Evolutionary conservation across 2,113 vertebrate genomes (phyloP), one percentile per base, ranked within the genome.

Genomic region (Lycocorax pyrrhopterus): DNA sequence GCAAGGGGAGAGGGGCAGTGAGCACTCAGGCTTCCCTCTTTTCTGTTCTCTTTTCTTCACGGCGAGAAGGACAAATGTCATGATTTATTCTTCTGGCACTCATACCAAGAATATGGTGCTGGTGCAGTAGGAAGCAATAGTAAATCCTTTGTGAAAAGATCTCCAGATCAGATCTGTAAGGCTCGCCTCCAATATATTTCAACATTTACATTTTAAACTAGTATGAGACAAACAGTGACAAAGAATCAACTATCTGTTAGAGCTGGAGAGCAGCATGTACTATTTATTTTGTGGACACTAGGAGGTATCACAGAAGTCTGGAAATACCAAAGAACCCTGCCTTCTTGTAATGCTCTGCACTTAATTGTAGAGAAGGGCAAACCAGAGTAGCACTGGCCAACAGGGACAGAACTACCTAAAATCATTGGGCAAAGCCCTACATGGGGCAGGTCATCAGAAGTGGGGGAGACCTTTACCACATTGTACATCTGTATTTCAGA

Each of bases 381-480:
- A 79, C 13, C 46, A 51, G 47, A 60, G 15, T 6, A 60, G 14
- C 3, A 12, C 9, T 6, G 15, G 6, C 35, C 29, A 76, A 52
- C 5, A 73, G 30, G 20, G 12, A 56, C 30, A 44, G 30, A 13
- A 32, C 19, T 68, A 21, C n/a, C 32, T 20, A 39, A 80, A 90
- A 74, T 21, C 33, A 19, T 0, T 51, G 25, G 27, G 32, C 30
- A 76, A 87, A 93, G 32, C 35, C 27, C 12, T 39, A 6, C 2
- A 5, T 23, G 29, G 23, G 4, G 3, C 7, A 3, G 17, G 8
- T 53, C 43, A 67, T 55, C 49, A 72, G 32, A 60, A 72, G 10
- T 21, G 16, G 4, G 4, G 10, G 22, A 76, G 26, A 79, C 6
- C 27, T 73, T 39, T 60, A n/a, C 16, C 14, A 18, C 1, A 0